A percentile compares a stretch with the other conserved stretches of the same genome.
Evolutionary conservation across 1,140 invertebrate species (phyloP).

Genomic region (Octopus sinensis): DNA sequence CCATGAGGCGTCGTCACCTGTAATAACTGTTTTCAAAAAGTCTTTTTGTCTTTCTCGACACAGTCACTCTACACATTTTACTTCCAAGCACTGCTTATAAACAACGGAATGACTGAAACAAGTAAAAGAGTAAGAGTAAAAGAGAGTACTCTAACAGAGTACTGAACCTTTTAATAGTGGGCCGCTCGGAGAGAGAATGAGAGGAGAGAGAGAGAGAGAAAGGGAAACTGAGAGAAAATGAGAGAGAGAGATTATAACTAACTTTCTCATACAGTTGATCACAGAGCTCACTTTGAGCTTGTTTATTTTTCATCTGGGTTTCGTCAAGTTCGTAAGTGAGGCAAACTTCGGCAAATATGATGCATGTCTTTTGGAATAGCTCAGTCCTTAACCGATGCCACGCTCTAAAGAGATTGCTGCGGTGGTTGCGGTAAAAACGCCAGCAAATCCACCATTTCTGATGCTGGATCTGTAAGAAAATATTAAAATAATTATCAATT

Average conservation of each 20-base stretch:
- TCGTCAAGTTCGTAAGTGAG: neutral
- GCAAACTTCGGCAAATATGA: neutral
- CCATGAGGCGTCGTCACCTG: too few relatives aligned
- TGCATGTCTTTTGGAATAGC: neutral
- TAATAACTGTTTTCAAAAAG: too few relatives aligned
- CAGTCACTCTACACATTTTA: too few relatives aligned
- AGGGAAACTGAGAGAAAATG: too few relatives aligned
- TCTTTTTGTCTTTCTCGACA: too few relatives aligned
- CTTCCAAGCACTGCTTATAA: too few relatives aligned
- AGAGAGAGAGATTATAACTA: neutral
- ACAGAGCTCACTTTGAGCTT: neutral
- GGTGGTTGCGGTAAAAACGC: neutral
- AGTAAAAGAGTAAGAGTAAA: too few relatives aligned
- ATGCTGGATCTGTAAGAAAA: neutral
- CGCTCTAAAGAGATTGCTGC: neutral
- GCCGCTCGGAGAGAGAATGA: too few relatives aligned
- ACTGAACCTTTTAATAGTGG: too few relatives aligned
- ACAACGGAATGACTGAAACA: too few relatives aligned
- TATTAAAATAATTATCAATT: neutral
- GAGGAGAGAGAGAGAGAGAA: too few relatives aligned
- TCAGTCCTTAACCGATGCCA: neutral
- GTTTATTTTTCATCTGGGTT: neutral
- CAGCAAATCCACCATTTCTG: neutral
- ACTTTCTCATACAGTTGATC: slow-evolving; percentile 2
- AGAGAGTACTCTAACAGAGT: too few relatives aligned